Evolutionary conservation across 2,797 vertebrate genomes (phyloP).

Genomic region (Typhlichthys eigenmanni): DNA sequence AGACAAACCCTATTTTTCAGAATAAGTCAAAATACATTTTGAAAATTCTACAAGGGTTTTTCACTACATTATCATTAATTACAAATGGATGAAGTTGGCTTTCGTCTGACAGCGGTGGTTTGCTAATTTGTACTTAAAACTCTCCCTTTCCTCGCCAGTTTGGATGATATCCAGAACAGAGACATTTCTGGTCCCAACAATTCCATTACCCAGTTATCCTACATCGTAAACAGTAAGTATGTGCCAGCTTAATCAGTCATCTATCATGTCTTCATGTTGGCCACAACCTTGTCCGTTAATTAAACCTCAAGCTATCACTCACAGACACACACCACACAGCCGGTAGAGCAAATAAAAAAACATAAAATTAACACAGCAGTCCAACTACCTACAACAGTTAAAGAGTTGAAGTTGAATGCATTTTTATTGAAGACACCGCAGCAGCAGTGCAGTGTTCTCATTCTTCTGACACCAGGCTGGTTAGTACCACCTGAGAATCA

Average conservation of each 20-base stretch:
- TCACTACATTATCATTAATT: too few relatives aligned
- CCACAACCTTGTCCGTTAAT: not conserved
- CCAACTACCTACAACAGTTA: too few relatives aligned
- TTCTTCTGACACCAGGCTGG: slow-evolving; percentile 21
- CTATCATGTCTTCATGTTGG: slow-evolving; percentile 3
- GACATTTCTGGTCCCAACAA: slow-evolving; percentile 64
- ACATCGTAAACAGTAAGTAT: slow-evolving; percentile 18
- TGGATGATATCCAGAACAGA: slow-evolving; percentile 39
- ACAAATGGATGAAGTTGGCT: too few relatives aligned
- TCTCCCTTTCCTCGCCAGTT: not conserved
- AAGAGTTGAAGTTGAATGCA: slow-evolving; percentile 1
- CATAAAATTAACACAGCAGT: too few relatives aligned
- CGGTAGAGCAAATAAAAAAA: too few relatives aligned
- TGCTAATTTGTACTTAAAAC: too few relatives aligned
- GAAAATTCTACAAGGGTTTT: too few relatives aligned
- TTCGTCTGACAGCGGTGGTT: too few relatives aligned
- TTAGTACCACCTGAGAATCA: slow-evolving; percentile 34
- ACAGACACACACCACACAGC: not conserved
- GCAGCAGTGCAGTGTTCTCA: slow-evolving; percentile 28
- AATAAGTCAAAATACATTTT: too few relatives aligned
- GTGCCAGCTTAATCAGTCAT: slow-evolving; percentile 7
- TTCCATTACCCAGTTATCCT: slow-evolving; percentile 10
- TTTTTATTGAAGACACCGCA: slow-evolving; percentile 16
- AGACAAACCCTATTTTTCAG: too few relatives aligned
- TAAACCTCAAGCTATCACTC: not conserved